phyloP scores from a whole-genome alignment of 2,888 invertebrate species.

The Cataglyphis altisquamis region DNA sequence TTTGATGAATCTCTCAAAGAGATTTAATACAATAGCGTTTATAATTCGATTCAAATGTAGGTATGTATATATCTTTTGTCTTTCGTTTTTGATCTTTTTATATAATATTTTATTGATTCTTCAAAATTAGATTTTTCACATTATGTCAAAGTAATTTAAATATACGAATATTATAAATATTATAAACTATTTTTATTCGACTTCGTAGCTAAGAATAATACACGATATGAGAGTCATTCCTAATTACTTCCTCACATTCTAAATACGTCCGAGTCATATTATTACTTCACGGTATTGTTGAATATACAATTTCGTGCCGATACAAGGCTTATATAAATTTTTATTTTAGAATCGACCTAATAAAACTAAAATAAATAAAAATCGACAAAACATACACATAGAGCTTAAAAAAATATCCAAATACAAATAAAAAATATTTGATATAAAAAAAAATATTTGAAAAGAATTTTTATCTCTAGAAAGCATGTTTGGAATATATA shows the following conservation, averaged over 20 bases:
- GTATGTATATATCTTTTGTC: background rate
- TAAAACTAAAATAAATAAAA: background rate
- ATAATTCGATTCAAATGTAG: background rate
- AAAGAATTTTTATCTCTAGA: background rate
- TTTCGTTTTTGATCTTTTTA: background rate
- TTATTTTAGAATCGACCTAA: background rate
- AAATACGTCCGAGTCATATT: background rate
- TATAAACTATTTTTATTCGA: slow-evolving; percentile 2
- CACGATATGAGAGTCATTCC: background rate
- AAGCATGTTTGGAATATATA: background rate
- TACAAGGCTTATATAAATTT: background rate
- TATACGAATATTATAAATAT: background rate
- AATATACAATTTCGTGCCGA: background rate
- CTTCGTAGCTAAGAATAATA: slow-evolving; percentile 18
- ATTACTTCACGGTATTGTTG: background rate
- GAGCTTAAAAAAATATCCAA: background rate
- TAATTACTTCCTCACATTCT: background rate
- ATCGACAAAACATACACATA: too few relatives aligned
- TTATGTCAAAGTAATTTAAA: background rate
- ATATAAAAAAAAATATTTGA: background rate
- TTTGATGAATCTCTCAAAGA: background rate
- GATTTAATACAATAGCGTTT: background rate
- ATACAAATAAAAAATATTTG: background rate
- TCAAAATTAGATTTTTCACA: background rate
- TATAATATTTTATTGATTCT: background rate